Evolutionary conservation across 2,797 vertebrate species (phyloP).

Genomic region (Urosaurus nigricauda): DNA sequence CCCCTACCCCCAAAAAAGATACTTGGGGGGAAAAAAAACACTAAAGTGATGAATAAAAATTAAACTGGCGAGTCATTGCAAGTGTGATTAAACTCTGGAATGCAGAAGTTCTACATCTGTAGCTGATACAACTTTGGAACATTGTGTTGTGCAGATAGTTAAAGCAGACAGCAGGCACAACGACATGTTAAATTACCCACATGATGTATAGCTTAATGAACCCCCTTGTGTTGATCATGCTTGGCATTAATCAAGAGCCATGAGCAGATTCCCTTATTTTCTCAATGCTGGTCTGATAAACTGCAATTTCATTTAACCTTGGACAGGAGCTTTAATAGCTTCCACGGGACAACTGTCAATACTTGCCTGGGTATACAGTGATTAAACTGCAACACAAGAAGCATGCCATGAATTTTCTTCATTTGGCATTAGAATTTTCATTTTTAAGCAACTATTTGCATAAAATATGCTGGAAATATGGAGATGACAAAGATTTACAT

Average conservation of each 20-base stretch:
- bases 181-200: constrained; percentile 99
- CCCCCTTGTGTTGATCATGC: constrained; percentile 99
- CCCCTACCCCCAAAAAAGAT: not conserved
- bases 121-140: constrained; percentile 74
- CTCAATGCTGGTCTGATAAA: constrained; percentile 99
- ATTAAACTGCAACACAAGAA: constrained; percentile 98
- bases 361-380: constrained; percentile 95
- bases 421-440: constrained; percentile 92
- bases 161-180: constrained; percentile 91
- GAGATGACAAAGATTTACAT: constrained; percentile 72
- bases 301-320: constrained; percentile 99
- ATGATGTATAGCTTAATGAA: constrained; percentile 99
- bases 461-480: constrained; percentile 82
- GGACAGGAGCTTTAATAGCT: constrained; percentile 99
- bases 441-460: constrained; percentile 85
- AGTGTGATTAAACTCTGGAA: constrained; percentile 62
- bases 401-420: constrained; percentile 89
- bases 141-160: constrained; percentile 74
- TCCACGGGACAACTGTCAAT: constrained; percentile 99
- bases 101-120: constrained; percentile 56
- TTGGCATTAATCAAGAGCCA: constrained; percentile 99
- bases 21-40: constrained; percentile 39
- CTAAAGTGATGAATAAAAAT: constrained; percentile 48
- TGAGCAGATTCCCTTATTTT: constrained; percentile 99
- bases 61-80: constrained; percentile 56